Conservation (phyloP, 2,113 vertebrate genomes). For the Pavo muticus region DNA sequence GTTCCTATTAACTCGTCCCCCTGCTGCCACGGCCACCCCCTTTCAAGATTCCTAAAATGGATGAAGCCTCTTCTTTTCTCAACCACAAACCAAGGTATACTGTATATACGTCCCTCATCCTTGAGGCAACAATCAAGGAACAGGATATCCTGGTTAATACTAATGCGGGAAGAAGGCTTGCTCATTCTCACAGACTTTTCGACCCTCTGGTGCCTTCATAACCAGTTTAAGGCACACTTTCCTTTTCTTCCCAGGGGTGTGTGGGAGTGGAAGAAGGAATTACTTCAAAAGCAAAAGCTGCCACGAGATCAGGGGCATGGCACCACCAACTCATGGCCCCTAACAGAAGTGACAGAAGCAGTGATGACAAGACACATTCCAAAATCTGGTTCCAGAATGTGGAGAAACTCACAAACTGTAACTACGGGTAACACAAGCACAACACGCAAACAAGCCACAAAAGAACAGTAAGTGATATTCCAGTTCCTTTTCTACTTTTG, state of each 20-base stretch:
- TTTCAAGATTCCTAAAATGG: conserved; percentile 62
- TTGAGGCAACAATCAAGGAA: conserved; percentile 54
- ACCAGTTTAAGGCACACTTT: conserved; percentile 5
- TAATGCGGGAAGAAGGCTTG: conserved; percentile 55
- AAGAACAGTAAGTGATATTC: background rate
- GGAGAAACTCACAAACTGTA: background rate
- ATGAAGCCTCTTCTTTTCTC: conserved; percentile 61
- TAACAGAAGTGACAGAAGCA: background rate
- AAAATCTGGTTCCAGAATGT: background rate
- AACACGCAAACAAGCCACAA: background rate
- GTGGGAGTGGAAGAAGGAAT: background rate
- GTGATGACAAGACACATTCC: background rate
- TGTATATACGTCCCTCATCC: conserved; percentile 41
- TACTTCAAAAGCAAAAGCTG: background rate
- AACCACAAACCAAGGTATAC: conserved; percentile 52
- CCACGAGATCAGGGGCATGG: background rate
- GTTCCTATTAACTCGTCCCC: conserved; percentile 65
- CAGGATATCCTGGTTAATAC: conserved; percentile 68
- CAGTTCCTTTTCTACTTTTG: background rate
- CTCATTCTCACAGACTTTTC: conserved; percentile 61
- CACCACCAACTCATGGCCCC: accelerated
- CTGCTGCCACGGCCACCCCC: conserved; percentile 23
- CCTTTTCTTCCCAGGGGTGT: background rate
- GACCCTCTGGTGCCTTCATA: conserved; percentile 42
- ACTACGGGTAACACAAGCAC: background rate